Conservation (phyloP, 2,888 invertebrate species). For the Drosophila mimica region DNA sequence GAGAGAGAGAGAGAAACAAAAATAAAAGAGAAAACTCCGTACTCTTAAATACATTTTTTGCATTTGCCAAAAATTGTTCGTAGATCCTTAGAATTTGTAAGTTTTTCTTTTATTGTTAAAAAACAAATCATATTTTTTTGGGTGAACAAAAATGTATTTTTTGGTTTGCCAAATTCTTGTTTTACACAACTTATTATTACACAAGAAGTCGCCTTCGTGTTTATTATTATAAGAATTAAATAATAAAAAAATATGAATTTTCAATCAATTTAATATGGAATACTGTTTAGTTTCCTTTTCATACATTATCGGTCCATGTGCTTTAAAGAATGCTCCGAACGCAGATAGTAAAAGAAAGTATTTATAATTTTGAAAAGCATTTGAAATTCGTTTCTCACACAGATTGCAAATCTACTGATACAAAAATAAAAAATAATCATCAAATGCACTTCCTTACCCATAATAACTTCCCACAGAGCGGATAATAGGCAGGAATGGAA, state of each 20-base stretch:
- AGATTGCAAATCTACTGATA: constrained; percentile 61
- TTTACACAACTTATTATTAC: not conserved
- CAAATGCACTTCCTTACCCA: not conserved
- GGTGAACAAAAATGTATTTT: accelerated
- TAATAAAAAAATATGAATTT: not conserved
- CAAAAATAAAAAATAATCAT: constrained; percentile 10
- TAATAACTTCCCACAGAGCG: constrained; percentile 10
- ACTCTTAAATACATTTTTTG: constrained; percentile 54
- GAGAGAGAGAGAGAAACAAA: not conserved
- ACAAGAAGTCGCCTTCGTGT: too few relatives aligned
- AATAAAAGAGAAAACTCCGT: constrained; percentile 16
- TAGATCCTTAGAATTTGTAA: not conserved
- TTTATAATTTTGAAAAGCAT: not conserved
- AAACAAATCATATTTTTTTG: not conserved
- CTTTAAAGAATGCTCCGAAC: not conserved
- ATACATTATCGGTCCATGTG: not conserved
- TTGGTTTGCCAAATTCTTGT: not conserved
- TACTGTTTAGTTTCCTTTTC: not conserved
- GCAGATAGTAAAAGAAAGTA: not conserved
- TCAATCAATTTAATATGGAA: not conserved
- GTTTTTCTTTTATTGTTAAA: not conserved
- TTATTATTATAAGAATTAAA: too few relatives aligned
- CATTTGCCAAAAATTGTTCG: constrained; percentile 30
- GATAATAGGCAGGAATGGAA: constrained; percentile 38
- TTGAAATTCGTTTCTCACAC: constrained; percentile 58